A percentile compares a stretch with the other conserved stretches of the same genome.
Evolutionary conservation across 2,797 vertebrate species (phyloP).

Genomic region (Chloroceryle amazona): DNA sequence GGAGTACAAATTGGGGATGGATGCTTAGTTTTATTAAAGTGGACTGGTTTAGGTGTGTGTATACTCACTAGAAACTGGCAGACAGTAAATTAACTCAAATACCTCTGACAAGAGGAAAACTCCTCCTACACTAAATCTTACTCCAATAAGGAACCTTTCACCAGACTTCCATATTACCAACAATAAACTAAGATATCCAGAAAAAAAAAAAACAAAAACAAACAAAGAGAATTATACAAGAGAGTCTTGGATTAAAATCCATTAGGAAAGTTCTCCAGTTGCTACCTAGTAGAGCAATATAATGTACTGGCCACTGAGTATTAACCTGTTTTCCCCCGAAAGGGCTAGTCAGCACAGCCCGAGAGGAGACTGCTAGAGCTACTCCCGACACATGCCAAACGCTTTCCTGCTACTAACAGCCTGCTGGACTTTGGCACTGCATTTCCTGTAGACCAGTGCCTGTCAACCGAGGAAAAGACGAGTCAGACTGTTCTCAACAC

Average conservation of each 20-base stretch:
- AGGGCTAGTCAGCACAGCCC: neutral
- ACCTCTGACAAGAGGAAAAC: neutral
- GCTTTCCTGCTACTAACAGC: neutral
- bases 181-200: neutral
- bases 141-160: neutral
- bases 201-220: neutral
- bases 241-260: neutral
- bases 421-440: conserved; percentile 18
- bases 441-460: neutral
- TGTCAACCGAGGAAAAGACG: neutral
- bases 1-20: neutral
- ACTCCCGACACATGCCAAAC: neutral
- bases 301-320: fast-evolving
- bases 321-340: neutral
- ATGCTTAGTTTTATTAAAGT: neutral
- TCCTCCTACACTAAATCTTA: neutral
- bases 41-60: fast-evolving
- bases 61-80: neutral
- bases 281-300: neutral
- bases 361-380: neutral
- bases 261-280: neutral
- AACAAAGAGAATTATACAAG: too few relatives aligned
- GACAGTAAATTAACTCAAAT: neutral
- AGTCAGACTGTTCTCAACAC: neutral
- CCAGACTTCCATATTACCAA: neutral